Evolutionary conservation across 2,797 vertebrate genomes (phyloP), one percentile per base, ranked within the genome.

Genomic region (Poeciliopsis turneri): DNA sequence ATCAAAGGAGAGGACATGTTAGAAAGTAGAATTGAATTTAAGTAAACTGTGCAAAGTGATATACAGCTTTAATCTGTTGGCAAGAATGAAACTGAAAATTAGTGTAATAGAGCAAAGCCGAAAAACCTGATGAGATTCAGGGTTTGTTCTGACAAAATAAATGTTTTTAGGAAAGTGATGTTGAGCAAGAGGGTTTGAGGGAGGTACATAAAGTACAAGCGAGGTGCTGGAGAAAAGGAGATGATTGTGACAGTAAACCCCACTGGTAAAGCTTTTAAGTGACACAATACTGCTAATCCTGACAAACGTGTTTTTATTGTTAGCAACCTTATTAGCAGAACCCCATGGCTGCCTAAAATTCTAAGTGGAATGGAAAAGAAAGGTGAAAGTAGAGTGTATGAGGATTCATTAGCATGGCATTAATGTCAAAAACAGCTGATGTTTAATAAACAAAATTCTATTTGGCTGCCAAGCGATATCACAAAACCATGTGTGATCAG

Each of bases 371-470:
- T 79, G 13, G 39, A 83, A 81, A 76, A 87, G 89, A 84, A 87
- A 90, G 85, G 88, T 90, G 88, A 92, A 87, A 77, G 83, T 16
- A 86, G 82, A 66, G 72, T 84, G 81, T 81, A 77, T 57, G 81
- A 76, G 78, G 82, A 82, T 84, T 91, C 88, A 92, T 93, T 90
- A 90, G 82, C 33, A 82, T 89, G 82, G 51, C 77, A 89, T 93
- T 90, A 92, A 87, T 82, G 86, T 90, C 91, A 89, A 76, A 79
- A 41, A 72, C 53, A 71, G 78, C 33, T 82, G 84, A 87, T 84
- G 83, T 90, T 80, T 70, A 83, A 84, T 84, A 90, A 90, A 89
- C 84, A 86, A 78, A 77, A 83, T 78, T 77, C 33, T 75, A 46
- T 84, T 80, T 49, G 55, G 72, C 83, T 90, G 53, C 84, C 86